A percentile compares a stretch with the other conserved stretches of the same genome.
Conservation (phyloP, 2,113 vertebrate species). For the Myrmophylax atrothorax region DNA sequence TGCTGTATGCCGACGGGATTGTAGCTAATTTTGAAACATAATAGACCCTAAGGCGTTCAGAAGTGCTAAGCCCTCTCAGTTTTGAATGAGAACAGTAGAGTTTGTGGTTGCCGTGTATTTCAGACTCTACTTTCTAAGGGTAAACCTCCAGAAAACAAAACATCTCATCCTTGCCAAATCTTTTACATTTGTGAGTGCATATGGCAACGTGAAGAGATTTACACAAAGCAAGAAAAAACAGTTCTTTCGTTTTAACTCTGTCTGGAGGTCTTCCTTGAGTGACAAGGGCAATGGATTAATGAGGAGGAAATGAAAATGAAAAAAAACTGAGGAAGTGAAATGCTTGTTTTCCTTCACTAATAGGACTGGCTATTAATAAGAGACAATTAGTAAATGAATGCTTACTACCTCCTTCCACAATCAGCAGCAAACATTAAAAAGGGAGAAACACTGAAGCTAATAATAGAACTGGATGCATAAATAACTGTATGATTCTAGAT, state of each 20-base stretch:
- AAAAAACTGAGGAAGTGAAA: not conserved
- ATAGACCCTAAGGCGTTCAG: not conserved
- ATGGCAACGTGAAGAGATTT: not conserved
- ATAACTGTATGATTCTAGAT: not conserved
- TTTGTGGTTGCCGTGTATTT: not conserved
- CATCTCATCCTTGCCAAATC: not conserved
- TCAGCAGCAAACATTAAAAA: conserved; percentile 38
- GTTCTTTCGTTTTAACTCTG: not conserved
- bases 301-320: conserved; percentile 39
- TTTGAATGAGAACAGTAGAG: not conserved
- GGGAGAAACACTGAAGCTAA: not conserved
- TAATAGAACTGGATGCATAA: conserved; percentile 24
- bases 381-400: conserved; percentile 54
- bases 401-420: conserved; percentile 39
- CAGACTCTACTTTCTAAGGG: not conserved
- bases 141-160: not conserved
- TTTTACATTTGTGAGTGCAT: not conserved
- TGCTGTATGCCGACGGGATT: not conserved
- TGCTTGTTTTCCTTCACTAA: conserved; percentile 34
- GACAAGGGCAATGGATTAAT: not conserved
- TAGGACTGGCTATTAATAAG: conserved; percentile 30
- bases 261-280: not conserved
- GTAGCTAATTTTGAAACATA: not conserved
- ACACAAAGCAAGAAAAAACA: not conserved
- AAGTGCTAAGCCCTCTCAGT: not conserved